A percentile compares a stretch with the other conserved stretches of the same genome.
Conservation (phyloP, 2,888 invertebrate species). For the Scaptomyza reducta region DNA sequence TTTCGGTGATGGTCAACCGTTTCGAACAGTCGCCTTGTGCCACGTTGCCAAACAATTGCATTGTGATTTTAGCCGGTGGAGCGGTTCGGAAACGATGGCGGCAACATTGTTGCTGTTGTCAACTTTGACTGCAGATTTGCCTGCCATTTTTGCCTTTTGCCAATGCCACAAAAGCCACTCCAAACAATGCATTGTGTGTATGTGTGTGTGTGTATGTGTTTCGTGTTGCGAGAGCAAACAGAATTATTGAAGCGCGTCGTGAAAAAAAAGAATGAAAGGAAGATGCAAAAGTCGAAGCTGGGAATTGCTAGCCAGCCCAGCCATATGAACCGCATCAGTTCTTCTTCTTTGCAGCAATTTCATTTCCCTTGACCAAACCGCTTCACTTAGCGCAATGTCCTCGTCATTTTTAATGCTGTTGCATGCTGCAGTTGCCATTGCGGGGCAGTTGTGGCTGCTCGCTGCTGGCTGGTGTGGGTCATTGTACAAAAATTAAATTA, state of each 20-base stretch:
- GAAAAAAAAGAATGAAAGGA: conserved; percentile 42
- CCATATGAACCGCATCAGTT: conserved; percentile 24
- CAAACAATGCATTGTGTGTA: conserved; percentile 49
- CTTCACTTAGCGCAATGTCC: conserved; percentile 37
- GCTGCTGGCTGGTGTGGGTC: conserved; percentile 52
- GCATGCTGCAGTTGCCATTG: conserved; percentile 14
- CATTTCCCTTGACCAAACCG: conserved; percentile 20
- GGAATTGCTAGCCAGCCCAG: conserved; percentile 28
- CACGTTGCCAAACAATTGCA: conserved; percentile 68
- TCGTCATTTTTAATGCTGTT: conserved; percentile 39
- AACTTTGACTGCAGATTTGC: conserved; percentile 57
- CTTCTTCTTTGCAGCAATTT: not conserved
- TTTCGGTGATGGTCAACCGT: conserved; percentile 29
- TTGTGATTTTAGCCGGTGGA: conserved; percentile 54
- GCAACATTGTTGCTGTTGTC: conserved; percentile 20
- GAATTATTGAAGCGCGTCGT: conserved; percentile 74
- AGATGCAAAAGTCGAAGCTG: not conserved
- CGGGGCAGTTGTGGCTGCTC: conserved; percentile 37
- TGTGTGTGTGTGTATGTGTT: conserved; percentile 27
- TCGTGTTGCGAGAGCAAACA: conserved; percentile 58
- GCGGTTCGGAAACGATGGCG: not conserved
- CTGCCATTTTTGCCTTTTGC: conserved; percentile 63
- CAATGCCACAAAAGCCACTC: conserved; percentile 74
- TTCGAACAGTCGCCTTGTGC: conserved; percentile 11
- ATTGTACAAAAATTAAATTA: conserved; percentile 61